Evolutionary conservation across 2,888 invertebrate species (phyloP).

Genomic region (Ectemnius cavifrons): DNA sequence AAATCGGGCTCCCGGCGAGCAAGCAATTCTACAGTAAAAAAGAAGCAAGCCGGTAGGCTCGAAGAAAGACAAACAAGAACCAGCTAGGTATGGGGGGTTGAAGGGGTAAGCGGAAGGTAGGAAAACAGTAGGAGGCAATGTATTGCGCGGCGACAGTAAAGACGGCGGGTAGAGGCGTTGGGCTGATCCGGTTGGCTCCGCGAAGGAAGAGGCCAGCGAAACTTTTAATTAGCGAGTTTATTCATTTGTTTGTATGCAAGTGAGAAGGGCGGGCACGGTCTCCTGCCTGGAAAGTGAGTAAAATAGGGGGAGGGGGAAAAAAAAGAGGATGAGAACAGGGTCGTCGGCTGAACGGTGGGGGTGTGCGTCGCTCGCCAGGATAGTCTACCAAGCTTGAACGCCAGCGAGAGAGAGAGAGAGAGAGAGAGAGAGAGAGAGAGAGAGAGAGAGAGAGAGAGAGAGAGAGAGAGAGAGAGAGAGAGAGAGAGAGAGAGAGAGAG

Average conservation of each 20-base stretch:
- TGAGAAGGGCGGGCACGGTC: conserved; percentile 60
- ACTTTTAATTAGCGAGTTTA: conserved; percentile 75
- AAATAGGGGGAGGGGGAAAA: conserved; percentile 36
- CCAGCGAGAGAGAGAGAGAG: too few species aligned
- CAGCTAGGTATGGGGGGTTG: neutral
- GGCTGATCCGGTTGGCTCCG: conserved; percentile 1
- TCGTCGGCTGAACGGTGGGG: conserved; percentile 1
- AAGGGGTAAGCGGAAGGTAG: neutral
- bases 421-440: neutral
- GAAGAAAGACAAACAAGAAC: conserved; percentile 3
- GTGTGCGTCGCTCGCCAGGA: neutral
- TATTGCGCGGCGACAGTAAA: conserved; percentile 9
- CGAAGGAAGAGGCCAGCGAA: conserved; percentile 44
- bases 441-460: too few species aligned
- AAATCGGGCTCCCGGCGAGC: too few species aligned
- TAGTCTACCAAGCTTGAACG: neutral
- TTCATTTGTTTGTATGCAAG: conserved; percentile 67
- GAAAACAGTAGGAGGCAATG: neutral
- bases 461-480: neutral
- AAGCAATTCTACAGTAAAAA: neutral
- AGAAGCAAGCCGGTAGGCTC: neutral
- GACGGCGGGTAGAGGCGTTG: conserved; percentile 8
- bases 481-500: too few species aligned
- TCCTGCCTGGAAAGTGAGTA: conserved; percentile 13
- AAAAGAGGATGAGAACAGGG: conserved; percentile 41